These are phyloP conservation scores for Trachemys scripta DNA, from an alignment of 2,113 vertebrate genomes.

Conservation along the genomic window DNA sequence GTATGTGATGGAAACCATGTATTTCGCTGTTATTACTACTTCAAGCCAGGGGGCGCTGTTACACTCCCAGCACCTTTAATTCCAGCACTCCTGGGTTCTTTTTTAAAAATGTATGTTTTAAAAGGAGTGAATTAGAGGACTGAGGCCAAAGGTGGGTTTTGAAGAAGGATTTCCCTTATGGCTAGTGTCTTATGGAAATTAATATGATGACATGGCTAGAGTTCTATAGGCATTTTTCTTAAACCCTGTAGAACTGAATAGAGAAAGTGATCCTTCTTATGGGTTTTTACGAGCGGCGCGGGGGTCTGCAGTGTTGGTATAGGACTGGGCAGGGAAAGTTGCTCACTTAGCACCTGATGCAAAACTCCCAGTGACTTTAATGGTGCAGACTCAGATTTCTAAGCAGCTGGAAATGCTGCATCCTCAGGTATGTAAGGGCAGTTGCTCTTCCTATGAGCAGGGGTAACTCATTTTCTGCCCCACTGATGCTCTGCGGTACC, in stretches of 20 bases:
- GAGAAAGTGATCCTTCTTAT: neutral
- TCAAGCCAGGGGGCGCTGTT: too few species aligned
- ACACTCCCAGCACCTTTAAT: too few species aligned
- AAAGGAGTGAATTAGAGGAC: neutral
- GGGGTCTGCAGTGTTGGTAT: neutral
- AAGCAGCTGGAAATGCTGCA: neutral
- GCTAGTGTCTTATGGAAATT: neutral
- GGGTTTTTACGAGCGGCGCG: neutral
- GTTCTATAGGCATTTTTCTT: neutral
- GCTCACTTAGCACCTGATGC: neutral
- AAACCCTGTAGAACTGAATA: neutral
- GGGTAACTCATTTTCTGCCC: neutral
- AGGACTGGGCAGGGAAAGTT: neutral
- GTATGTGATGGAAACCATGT: too few species aligned
- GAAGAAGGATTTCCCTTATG: neutral
- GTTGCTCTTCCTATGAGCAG: fast-evolving
- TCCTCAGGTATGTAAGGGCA: neutral
- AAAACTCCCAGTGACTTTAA: neutral
- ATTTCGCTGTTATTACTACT: too few species aligned
- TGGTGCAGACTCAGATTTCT: neutral
- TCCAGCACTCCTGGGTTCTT: neutral
- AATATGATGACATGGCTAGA: neutral
- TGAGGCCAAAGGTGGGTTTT: neutral
- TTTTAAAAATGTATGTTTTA: neutral
- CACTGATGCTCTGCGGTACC: neutral